phyloP scores from a whole-genome alignment of 2,797 vertebrate species.

The Caiman crocodilus region DNA sequence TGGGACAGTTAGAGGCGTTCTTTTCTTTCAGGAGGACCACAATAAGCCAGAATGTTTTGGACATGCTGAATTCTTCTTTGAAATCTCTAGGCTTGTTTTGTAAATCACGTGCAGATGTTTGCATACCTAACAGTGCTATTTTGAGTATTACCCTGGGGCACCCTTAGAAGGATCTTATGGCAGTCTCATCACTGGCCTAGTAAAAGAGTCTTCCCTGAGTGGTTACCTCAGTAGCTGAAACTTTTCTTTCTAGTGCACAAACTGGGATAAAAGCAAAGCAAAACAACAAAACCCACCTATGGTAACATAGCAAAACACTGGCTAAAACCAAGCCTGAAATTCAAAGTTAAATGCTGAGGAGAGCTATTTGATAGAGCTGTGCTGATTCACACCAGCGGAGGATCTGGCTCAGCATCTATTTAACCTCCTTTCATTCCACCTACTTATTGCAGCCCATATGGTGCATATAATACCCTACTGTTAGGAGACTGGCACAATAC shows the following conservation, averaged over 20 bases:
- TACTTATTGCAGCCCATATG: background rate
- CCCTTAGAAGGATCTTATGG: too few species aligned
- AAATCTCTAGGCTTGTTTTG: too few species aligned
- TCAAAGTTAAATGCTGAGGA: background rate
- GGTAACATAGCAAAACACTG: background rate
- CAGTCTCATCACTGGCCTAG: too few species aligned
- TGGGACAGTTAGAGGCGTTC: too few species aligned
- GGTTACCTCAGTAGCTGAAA: too few species aligned
- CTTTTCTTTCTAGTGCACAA: background rate
- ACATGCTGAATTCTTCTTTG: too few species aligned
- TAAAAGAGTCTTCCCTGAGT: too few species aligned
- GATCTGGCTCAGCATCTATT: background rate
- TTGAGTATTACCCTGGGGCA: too few species aligned
- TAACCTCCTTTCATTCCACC: background rate
- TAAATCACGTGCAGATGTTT: too few species aligned
- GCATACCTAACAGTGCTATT: too few species aligned
- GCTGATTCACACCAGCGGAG: background rate
- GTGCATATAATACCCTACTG: background rate
- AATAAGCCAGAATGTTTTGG: too few species aligned
- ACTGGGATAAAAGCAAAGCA: background rate
- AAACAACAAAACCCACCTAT: background rate
- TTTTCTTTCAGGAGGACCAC: too few species aligned
- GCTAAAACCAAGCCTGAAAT: background rate
- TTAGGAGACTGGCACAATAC: background rate
- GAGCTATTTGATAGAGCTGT: background rate